Conservation (phyloP, 2,797 vertebrate genomes). For the Micrastur ruficollis region DNA sequence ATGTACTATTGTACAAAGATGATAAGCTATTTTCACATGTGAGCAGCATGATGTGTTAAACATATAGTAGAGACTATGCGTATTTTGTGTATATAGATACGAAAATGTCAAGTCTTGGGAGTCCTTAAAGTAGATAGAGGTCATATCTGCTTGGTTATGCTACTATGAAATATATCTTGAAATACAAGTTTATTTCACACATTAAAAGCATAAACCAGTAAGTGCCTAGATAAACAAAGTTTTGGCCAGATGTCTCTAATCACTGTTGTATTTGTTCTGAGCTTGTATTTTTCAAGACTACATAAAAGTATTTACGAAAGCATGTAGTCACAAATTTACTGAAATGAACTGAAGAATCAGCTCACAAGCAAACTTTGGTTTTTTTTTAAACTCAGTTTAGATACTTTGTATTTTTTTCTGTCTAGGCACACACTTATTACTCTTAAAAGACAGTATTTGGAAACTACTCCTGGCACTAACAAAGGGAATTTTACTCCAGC, state of each 20-base stretch:
- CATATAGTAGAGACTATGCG: neutral
- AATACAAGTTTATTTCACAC: neutral
- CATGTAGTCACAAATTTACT: neutral
- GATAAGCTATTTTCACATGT: neutral
- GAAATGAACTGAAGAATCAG: neutral
- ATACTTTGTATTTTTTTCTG: neutral
- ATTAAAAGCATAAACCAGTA: neutral
- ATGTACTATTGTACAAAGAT: neutral
- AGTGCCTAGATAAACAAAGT: neutral
- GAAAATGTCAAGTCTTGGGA: neutral
- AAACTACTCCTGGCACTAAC: neutral
- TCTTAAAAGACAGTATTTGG: neutral
- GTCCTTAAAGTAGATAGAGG: neutral
- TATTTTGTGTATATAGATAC: neutral
- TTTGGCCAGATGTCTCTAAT: neutral
- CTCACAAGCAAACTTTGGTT: neutral
- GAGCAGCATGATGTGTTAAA: neutral
- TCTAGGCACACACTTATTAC: neutral
- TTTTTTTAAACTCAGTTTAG: neutral
- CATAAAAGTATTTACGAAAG: neutral
- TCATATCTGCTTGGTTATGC: neutral
- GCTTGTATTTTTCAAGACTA: neutral
- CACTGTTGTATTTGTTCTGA: neutral
- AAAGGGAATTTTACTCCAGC: neutral
- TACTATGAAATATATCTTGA: neutral